phyloP scores from a whole-genome alignment of 2,888 invertebrate genomes.

The Cyrtodaria siliqua region DNA sequence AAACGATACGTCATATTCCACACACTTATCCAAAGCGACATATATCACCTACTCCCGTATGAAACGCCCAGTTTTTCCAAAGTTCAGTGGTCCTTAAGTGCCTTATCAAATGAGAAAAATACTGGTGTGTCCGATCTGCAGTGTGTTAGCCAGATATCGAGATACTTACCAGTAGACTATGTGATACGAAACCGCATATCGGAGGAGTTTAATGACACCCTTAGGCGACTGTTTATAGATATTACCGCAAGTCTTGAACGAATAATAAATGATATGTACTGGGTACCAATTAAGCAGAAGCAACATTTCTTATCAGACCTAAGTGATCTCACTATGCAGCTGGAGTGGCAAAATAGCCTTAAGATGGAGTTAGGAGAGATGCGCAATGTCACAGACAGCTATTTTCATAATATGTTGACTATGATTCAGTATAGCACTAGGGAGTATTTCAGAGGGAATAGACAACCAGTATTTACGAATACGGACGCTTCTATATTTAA shows the following conservation, averaged over 20 bases:
- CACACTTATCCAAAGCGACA: slow-evolving; percentile 66
- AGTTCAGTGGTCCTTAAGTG: slow-evolving; percentile 24
- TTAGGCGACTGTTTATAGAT: slow-evolving; percentile 42
- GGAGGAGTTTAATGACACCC: slow-evolving; percentile 19
- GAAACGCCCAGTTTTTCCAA: slow-evolving; percentile 29
- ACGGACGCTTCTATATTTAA: slow-evolving; percentile 24
- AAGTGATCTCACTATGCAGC: slow-evolving; percentile 26
- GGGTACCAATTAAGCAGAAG: slow-evolving; percentile 58
- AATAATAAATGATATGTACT: slow-evolving; percentile 54
- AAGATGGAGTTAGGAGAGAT: neutral
- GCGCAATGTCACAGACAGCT: slow-evolving; percentile 29
- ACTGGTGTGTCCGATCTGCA: slow-evolving; percentile 17
- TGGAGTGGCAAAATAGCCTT: slow-evolving; percentile 9
- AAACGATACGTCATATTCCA: slow-evolving; percentile 69
- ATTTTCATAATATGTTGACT: slow-evolving; percentile 37
- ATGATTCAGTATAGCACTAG: slow-evolving; percentile 31
- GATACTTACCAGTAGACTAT: slow-evolving; percentile 42
- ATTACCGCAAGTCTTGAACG: slow-evolving; percentile 43
- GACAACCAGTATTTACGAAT: slow-evolving; percentile 6
- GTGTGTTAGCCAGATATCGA: slow-evolving; percentile 40
- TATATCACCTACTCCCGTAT: slow-evolving; percentile 61
- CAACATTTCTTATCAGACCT: slow-evolving; percentile 45
- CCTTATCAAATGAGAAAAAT: too few relatives aligned
- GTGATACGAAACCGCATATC: slow-evolving; percentile 34
- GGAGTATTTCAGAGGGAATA: slow-evolving; percentile 27